These are phyloP conservation scores for Macrochelys suwanniensis DNA, from an alignment of 2,797 vertebrate genomes.

Conservation along the genomic window DNA sequence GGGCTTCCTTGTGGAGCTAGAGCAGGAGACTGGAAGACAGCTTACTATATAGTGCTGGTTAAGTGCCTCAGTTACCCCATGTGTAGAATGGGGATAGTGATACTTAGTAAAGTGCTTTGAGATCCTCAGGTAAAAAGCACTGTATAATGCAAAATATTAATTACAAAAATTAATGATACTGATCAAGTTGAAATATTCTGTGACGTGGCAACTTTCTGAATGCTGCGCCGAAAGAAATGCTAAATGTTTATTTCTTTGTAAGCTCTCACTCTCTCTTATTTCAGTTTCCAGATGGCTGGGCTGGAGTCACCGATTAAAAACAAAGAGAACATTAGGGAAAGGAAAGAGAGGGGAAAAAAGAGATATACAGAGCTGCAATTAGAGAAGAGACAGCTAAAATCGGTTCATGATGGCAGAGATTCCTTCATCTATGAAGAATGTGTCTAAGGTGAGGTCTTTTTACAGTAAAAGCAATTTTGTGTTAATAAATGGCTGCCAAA, in stretches of 20 bases:
- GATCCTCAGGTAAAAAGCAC: neutral
- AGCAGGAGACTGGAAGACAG: neutral
- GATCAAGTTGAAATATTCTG: neutral
- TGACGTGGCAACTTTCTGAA: conserved; percentile 38
- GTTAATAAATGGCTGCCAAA: conserved; percentile 60
- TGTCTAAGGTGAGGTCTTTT: conserved; percentile 69
- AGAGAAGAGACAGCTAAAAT: conserved; percentile 82
- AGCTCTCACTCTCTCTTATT: conserved; percentile 22
- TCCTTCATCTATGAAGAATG: conserved; percentile 78
- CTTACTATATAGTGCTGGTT: neutral
- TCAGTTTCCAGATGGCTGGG: conserved; percentile 76
- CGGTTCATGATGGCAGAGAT: conserved; percentile 79
- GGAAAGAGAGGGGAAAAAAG: conserved; percentile 55
- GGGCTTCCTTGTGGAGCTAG: neutral
- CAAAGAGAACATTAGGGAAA: conserved; percentile 69
- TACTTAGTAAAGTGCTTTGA: neutral
- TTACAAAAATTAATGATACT: neutral
- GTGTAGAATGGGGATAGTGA: neutral
- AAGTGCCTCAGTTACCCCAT: neutral
- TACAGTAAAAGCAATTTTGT: conserved; percentile 68
- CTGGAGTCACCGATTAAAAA: conserved; percentile 72
- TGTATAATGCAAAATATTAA: neutral
- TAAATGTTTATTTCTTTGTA: conserved; percentile 69
- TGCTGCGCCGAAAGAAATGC: conserved; percentile 37
- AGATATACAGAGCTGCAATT: conserved; percentile 79